Evolutionary conservation across 2,888 invertebrate species (phyloP), one percentile per base, ranked within the genome.

Genomic region (Rutpela maculata): DNA sequence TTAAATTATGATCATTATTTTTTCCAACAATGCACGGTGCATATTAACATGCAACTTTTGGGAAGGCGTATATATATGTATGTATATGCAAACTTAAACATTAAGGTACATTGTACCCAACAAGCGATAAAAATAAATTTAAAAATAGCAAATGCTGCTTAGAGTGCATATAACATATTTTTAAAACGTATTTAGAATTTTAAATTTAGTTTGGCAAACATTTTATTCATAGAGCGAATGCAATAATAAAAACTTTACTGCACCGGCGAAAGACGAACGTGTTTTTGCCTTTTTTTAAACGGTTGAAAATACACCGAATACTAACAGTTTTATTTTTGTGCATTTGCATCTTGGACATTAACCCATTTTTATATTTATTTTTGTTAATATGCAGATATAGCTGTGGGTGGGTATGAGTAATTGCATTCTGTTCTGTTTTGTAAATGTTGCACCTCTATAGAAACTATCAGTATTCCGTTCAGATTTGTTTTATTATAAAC

Each of bases 151-250:
- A 84, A 82, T 78, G 80, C 83, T 81, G 84, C 84, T 84, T 85
- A 85, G 85, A 86, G 84, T 86, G 85, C 86, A 86, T 84, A 84
- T 86, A 85, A 85, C 84, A 86, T 85, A 86, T 85, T 87, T 87
- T 86, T 84, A 82, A 87, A 86, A 86, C 86, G 85, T 82, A 84
- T 86, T 86, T 85, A 84, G 87, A 86, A 86, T 87, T 86, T 87
- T 87, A 87, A 86, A 86, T 86, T 86, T 87, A 87, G 87, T 86
- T 87, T 85, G 86, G 84, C 85, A 85, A 86, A 85, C 83, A 84
- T 81, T 83, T 84, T 84, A 82, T 83, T 82, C 84, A 78, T 84
- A 84, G 84, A 78, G 73, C 75, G 70, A 65, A 68, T 80, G 80
- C 80, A 81, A 76, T 75, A 78, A 80, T 79, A 79, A 80, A 79